Evolutionary conservation across 2,888 invertebrate species (phyloP), one percentile per base, ranked within the genome.

Genomic region (Phaedon cochleariae): DNA sequence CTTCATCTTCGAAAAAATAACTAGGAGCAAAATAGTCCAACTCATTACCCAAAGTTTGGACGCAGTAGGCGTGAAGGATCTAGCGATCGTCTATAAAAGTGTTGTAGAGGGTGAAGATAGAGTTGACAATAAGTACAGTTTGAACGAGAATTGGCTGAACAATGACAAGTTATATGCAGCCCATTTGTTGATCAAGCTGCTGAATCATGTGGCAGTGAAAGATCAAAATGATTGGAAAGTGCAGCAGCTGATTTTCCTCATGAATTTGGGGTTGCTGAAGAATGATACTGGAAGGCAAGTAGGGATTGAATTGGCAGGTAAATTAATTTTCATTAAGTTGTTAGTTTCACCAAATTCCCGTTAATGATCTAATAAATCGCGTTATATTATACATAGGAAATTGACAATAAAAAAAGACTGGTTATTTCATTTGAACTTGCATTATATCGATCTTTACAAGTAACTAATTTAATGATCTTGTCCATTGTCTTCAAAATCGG

Each of bases 1-100:
- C 75, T 87, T 93, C 66, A 89, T 90, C 81, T 90, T 93, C 68
- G 91, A 92, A 75, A 91, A 91, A 82, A 88, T 89, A 29, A 91
- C 91, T 18, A 87, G 88, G 10, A 88, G 87, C 12, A 89, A 88
- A 73, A 79, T 91, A 51, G 82, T 91, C 0, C 90, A 90, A 77
- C 86, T 88, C 58, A 85, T 92, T 9, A 88, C 88, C n/a, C 83
- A 85, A 1, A 87, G 86, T 79, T 83, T 92, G 64, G 86, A 87
- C 65, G 82, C 81, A 6, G 86, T 87, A 54, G 89, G 90, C 6
- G 86, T 92, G 0, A 89, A 89, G 75, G 87, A 87, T 77, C 82
- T 92, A 71, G 87, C 88, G 0, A 85, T 87, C 71, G 78, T 88
- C 22, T 90, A 90, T 67, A 87, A 85, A 78, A 86, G 87, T 51